Evolutionary conservation across 2,888 invertebrate species (phyloP), one percentile per base, ranked within the genome.

Genomic region (Agriopis marginaria): DNA sequence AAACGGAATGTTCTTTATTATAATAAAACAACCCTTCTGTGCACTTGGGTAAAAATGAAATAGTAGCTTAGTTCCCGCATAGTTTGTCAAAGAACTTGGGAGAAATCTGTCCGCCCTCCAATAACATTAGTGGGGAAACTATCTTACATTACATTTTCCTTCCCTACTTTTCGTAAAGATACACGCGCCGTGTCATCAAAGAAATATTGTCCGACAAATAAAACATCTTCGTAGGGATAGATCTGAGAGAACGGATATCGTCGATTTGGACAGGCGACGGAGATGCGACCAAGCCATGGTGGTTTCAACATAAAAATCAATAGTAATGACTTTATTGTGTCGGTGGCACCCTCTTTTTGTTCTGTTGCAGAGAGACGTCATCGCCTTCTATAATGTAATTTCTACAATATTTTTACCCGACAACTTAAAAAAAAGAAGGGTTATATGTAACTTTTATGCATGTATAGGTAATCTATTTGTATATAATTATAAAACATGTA

Each of bases 241-340:
- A 80, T 82, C 53, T 54, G 63, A 85, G 82, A 83, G 84, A 83
- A 83, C 92, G 93, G 93, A 94, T 89, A 91, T 89, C 82, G 85
- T 84, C 85, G 87, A 93, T 93, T 93, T 91, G 89, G 85, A 81
- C 53, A 50, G 58, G 79, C 84, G 84, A 40, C 39, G 49, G 65
- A 65, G 64, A 69, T 51, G 69, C 55, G 65, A 62, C 56, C 45
- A 56, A 56, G 51, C 70, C 32, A 56, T 56, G 63, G 54, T 66
- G 66, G 70, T 70, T 70, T 63, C 70, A 58, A 66, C 69, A 68
- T 69, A 58, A 66, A 68, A 70, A 70, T 66, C 66, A 66, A 70
- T 70, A 59, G 61, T 63, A 66, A 70, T 66, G 59, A 63, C 63
- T 70, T 62, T 70, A 63, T 70, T 66, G 58, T 66, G 54, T 49